Evolutionary conservation across 1,140 invertebrate species (phyloP).

Genomic region (Melanaphis sacchari): DNA sequence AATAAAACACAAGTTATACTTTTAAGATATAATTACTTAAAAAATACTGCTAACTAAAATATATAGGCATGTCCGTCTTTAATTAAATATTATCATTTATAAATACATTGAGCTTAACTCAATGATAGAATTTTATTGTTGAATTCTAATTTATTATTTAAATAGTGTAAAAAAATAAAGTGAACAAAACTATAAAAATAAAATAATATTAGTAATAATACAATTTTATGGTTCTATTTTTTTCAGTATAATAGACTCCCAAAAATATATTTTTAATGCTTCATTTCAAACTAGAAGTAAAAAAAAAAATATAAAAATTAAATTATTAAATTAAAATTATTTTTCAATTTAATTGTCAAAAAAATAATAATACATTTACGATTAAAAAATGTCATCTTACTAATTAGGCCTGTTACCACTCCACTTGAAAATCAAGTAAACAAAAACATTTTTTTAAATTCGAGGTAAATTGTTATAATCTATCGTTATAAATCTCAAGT

Average conservation of each 20-base stretch:
- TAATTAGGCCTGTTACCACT: too few relatives aligned
- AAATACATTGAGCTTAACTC: too few relatives aligned
- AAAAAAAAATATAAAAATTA: not conserved
- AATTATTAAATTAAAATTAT: not conserved
- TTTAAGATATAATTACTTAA: too few relatives aligned
- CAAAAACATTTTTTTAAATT: too few relatives aligned
- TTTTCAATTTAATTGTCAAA: not conserved
- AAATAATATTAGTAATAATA: not conserved
- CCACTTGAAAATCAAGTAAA: too few relatives aligned
- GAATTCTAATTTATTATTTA: not conserved
- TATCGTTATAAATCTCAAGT: too few relatives aligned
- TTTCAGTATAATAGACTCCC: not conserved
- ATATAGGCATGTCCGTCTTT: too few relatives aligned
- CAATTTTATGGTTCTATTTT: not conserved
- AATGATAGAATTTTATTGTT: not conserved
- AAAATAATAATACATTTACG: not conserved
- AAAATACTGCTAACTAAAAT: too few relatives aligned
- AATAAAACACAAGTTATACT: too few relatives aligned
- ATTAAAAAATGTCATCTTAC: too few relatives aligned
- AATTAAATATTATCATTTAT: too few relatives aligned
- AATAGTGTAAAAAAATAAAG: not conserved
- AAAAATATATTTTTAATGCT: not conserved
- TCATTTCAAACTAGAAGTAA: not conserved
- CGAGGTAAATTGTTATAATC: too few relatives aligned
- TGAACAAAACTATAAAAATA: not conserved